These are phyloP conservation scores for Himalopsyche japonica DNA, from an alignment of 2,888 invertebrate species.

Conservation along the genomic window DNA sequence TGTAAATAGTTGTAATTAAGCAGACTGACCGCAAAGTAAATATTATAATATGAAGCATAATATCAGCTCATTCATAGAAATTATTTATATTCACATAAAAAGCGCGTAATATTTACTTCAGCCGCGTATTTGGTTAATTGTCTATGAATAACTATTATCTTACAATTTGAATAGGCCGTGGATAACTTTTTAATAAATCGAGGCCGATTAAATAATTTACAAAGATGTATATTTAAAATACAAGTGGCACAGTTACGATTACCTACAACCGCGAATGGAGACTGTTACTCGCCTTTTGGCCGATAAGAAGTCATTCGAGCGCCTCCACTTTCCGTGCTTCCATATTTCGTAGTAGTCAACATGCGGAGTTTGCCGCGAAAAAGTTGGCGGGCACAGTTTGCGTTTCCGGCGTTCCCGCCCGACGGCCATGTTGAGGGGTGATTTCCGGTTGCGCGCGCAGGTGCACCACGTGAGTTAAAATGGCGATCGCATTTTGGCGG, in stretches of 20 bases:
- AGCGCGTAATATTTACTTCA: background rate
- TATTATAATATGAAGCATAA: background rate
- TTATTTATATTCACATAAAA: background rate
- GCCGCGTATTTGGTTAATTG: background rate
- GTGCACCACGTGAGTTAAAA: background rate
- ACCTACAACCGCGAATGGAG: constrained; percentile 59
- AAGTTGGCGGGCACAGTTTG: background rate
- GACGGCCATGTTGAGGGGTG: constrained; percentile 11
- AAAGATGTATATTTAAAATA: constrained; percentile 42
- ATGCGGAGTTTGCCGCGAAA: constrained; percentile 12
- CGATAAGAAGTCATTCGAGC: constrained; percentile 56
- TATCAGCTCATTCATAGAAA: background rate
- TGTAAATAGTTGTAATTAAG: background rate
- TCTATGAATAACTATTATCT: background rate
- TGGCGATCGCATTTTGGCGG: constrained; percentile 17
- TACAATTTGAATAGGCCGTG: constrained; percentile 54
- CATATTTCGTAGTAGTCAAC: constrained; percentile 64
- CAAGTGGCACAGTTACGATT: constrained; percentile 49
- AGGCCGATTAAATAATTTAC: constrained; percentile 58
- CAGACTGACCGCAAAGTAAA: background rate
- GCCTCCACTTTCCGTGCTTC: constrained; percentile 82
- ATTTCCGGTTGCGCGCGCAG: background rate
- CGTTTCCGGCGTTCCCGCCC: background rate
- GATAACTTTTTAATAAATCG: constrained; percentile 60
- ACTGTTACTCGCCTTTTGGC: constrained; percentile 52